Evolutionary conservation across 1,140 invertebrate species (phyloP).

Genomic region (Penaeus japonicus): DNA sequence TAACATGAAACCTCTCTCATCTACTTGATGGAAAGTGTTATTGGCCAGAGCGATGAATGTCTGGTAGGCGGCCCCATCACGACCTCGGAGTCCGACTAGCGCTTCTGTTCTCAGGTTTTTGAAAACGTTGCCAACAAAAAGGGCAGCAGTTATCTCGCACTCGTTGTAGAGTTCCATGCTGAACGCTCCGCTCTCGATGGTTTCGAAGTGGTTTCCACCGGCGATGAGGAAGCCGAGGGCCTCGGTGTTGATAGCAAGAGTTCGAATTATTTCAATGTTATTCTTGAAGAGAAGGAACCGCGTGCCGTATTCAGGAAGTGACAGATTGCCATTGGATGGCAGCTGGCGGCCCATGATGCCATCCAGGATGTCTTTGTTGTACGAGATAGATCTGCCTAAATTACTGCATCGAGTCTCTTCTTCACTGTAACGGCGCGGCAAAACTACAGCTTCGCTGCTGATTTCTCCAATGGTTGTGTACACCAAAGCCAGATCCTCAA

Average conservation of each 20-base stretch:
- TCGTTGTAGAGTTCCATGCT: conserved; percentile 41
- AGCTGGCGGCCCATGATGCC: conserved; percentile 30
- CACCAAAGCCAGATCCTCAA: conserved; percentile 31
- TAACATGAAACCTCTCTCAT: conserved; percentile 31
- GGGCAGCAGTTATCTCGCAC: conserved; percentile 52
- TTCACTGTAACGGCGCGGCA: not conserved
- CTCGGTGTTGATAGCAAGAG: conserved; percentile 27
- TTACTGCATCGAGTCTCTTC: not conserved
- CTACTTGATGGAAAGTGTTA: conserved; percentile 34
- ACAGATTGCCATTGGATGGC: conserved; percentile 17
- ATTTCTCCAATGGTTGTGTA: conserved; percentile 11
- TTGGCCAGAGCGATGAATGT: conserved; percentile 43
- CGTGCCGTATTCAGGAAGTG: conserved; percentile 42
- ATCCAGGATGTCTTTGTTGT: not conserved
- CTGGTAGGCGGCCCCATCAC: conserved; percentile 4
- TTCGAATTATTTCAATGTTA: conserved; percentile 26
- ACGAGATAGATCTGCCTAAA: not conserved
- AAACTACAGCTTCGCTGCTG: not conserved
- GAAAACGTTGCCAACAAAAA: conserved; percentile 45
- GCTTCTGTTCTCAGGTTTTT: not conserved
- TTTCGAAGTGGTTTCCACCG: conserved; percentile 31
- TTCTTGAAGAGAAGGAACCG: conserved; percentile 39
- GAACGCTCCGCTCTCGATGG: conserved; percentile 20
- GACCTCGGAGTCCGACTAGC: conserved; percentile 6
- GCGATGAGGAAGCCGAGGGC: conserved; percentile 39